A percentile compares a stretch with the other conserved stretches of the same genome.
phyloP scores from a whole-genome alignment of 64 coral and sea anemone species.

The Astreopora myriophthalma region DNA sequence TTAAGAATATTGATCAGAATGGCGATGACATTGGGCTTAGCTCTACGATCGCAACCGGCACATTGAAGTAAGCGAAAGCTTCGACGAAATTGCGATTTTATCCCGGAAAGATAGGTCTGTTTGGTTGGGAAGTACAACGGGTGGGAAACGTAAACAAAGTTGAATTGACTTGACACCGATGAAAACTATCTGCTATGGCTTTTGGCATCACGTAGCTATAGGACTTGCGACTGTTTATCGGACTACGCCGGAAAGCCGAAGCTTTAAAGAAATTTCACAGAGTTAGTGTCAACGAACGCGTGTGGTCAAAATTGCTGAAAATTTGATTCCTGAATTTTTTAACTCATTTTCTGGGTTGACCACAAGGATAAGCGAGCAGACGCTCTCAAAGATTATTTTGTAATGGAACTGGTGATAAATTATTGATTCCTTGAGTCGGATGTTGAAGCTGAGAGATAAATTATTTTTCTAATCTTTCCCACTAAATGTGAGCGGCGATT shows the following conservation, averaged over 20 bases:
- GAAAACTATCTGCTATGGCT: neutral
- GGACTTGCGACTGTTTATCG: neutral
- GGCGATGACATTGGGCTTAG: neutral
- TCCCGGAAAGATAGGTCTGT: constrained; percentile 14
- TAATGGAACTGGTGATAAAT: constrained; percentile 28
- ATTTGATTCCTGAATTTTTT: neutral
- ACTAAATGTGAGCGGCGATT: neutral
- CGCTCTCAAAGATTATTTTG: constrained; percentile 34
- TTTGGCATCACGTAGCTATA: neutral
- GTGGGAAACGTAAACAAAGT: constrained; percentile 31
- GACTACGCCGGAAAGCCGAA: neutral
- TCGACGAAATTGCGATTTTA: neutral
- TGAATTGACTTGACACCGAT: constrained; percentile 7
- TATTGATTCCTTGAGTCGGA: constrained; percentile 27
- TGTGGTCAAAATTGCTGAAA: neutral
- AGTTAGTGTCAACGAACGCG: too few relatives aligned
- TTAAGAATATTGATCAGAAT: neutral
- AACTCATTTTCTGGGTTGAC: neutral
- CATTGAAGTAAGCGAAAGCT: neutral
- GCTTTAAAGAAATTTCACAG: neutral
- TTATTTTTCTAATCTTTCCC: neutral
- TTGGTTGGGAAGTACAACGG: neutral
- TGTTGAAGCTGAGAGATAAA: neutral
- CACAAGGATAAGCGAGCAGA: constrained; percentile 8
- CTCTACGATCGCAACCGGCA: neutral